Conservation (phyloP, 2,113 vertebrate genomes). For the Porphyrio hochstetteri region DNA sequence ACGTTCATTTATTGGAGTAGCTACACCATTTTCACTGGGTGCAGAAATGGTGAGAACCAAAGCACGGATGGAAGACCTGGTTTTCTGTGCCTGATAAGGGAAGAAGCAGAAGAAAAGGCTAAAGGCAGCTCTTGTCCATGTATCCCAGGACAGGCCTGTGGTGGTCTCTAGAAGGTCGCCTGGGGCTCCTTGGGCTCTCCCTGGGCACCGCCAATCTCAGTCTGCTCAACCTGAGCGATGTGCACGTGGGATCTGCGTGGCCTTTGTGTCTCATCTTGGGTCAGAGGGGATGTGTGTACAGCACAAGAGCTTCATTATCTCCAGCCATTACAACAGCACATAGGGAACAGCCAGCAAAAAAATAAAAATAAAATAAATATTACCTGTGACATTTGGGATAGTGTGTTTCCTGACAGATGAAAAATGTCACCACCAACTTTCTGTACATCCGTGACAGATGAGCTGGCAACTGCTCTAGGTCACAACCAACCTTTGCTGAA, state of each 20-base stretch:
- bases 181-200: background rate
- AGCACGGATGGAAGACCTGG: background rate
- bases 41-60: background rate
- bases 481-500: slow-evolving; percentile 32
- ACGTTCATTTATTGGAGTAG: background rate
- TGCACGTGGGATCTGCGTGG: background rate
- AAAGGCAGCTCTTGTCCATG: background rate
- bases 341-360: background rate
- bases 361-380: background rate
- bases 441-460: background rate
- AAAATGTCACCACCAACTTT: slow-evolving; percentile 14
- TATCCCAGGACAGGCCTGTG: background rate
- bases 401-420: background rate
- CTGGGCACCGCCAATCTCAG: background rate
- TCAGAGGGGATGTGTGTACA: background rate
- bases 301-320: background rate
- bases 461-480: slow-evolving; percentile 6
- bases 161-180: background rate
- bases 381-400: slow-evolving; percentile 25
- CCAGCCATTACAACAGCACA: background rate
- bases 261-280: rapidly evolving
- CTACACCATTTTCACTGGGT: background rate
- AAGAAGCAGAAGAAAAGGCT: background rate
- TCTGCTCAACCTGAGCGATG: rapidly evolving
- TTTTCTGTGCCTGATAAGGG: background rate